Percentiles rank a stretch among this genome's conserved stretches.
Conservation (phyloP, 1,140 invertebrate species). For the Melanaphis sacchari region DNA sequence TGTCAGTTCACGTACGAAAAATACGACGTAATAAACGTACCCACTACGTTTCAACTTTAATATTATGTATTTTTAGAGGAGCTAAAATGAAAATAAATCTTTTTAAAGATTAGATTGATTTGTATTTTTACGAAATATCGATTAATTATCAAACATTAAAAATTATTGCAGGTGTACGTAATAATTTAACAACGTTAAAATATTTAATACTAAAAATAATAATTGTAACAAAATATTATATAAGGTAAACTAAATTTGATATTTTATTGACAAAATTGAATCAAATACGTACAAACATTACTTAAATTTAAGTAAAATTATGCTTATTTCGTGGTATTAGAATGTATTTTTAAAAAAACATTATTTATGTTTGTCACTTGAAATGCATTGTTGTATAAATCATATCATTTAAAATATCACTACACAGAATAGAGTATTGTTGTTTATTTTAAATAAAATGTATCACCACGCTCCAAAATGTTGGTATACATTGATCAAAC, state of each 20-base stretch:
- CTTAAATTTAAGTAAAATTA: neutral
- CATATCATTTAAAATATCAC: neutral
- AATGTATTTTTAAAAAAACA: neutral
- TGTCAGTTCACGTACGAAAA: neutral
- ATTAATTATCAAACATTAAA: neutral
- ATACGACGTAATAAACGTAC: constrained; percentile 24
- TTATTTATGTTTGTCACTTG: neutral
- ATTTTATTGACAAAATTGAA: neutral
- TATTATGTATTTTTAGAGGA: neutral
- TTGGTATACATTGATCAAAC: neutral
- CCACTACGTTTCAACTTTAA: neutral
- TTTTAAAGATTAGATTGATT: neutral
- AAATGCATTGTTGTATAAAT: neutral
- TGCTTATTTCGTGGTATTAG: neutral
- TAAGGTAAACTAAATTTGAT: neutral
- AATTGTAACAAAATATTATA: neutral
- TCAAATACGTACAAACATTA: neutral
- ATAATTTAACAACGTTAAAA: too few relatives aligned
- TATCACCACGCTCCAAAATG: neutral
- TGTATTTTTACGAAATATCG: neutral
- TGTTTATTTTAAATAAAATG: constrained; percentile 20
- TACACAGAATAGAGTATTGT: neutral
- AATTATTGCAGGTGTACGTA: neutral
- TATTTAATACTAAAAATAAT: neutral
- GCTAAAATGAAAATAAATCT: neutral